Evolutionary conservation across 2,888 invertebrate species (phyloP).

Genomic region (Heliconius charithonia): DNA sequence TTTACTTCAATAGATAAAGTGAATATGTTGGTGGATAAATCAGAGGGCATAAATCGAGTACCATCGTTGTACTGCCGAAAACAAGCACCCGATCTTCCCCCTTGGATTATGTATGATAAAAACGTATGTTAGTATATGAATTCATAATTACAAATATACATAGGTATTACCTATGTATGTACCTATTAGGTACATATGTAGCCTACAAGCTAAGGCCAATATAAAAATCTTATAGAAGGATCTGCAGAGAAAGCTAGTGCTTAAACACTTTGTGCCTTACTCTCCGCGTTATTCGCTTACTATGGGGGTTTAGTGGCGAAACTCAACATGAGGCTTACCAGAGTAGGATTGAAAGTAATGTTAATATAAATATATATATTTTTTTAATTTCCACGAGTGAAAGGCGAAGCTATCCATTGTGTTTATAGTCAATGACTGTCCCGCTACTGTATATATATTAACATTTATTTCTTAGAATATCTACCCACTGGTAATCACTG

Average conservation of each 20-base stretch:
- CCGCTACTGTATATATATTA: neutral
- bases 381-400: neutral
- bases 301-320: neutral
- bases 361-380: neutral
- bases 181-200: neutral
- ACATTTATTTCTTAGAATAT: neutral
- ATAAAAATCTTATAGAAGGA: neutral
- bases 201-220: neutral
- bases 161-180: neutral
- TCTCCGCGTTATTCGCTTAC: neutral
- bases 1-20: conserved; percentile 71
- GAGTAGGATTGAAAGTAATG: neutral
- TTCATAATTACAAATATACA: neutral
- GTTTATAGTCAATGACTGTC: neutral
- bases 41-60: conserved; percentile 64
- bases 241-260: neutral
- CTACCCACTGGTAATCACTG: neutral
- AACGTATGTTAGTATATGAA: conserved; percentile 80
- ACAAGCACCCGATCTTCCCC: conserved; percentile 89
- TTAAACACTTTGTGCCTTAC: neutral
- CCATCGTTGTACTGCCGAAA: conserved; percentile 90
- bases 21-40: conserved; percentile 77
- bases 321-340: neutral
- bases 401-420: neutral
- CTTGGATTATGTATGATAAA: conserved; percentile 95